phyloP scores from a whole-genome alignment of 2,888 invertebrate species.

The Pherbina coryleti region DNA sequence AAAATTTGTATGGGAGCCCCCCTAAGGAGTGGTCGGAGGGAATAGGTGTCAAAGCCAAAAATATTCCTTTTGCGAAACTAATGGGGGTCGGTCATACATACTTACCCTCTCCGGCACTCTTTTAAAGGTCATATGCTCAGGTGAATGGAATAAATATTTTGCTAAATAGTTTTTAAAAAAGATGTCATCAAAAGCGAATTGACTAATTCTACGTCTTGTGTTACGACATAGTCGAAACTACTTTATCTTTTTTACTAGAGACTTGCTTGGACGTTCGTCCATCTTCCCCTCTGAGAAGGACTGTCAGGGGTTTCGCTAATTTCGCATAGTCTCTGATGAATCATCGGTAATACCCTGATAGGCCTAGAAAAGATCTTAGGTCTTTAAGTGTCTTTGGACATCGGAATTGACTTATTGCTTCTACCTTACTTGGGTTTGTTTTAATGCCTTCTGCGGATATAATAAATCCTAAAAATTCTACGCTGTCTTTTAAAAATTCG shows the following conservation, averaged over 20 bases:
- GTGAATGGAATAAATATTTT: too few species aligned
- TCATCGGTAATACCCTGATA: constrained; percentile 42
- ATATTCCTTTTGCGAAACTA: too few species aligned
- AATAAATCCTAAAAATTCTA: constrained; percentile 31
- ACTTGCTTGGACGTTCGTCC: constrained; percentile 1
- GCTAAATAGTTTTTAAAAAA: too few species aligned
- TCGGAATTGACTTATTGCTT: constrained; percentile 38
- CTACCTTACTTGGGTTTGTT: constrained; percentile 38
- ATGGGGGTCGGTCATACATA: too few species aligned
- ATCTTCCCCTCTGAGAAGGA: constrained; percentile 19
- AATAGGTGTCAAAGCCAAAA: too few species aligned
- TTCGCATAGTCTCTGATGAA: constrained; percentile 33
- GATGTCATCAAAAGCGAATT: too few species aligned
- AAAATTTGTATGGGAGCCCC: too few species aligned
- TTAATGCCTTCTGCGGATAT: constrained; percentile 34
- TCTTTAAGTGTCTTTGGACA: constrained; percentile 42
- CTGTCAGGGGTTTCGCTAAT: constrained; percentile 39
- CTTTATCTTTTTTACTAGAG: constrained; percentile 28
- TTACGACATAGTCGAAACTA: too few species aligned
- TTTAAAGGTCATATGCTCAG: too few species aligned
- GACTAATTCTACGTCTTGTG: too few species aligned
- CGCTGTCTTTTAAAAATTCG: constrained; percentile 28
- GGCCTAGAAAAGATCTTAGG: constrained; percentile 41
- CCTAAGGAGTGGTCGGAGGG: too few species aligned
- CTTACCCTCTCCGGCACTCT: too few species aligned